Percentiles rank a stretch among this genome's conserved stretches.
phyloP scores from a whole-genome alignment of 2,888 invertebrate genomes.

The Sinotaia quadrata region DNA sequence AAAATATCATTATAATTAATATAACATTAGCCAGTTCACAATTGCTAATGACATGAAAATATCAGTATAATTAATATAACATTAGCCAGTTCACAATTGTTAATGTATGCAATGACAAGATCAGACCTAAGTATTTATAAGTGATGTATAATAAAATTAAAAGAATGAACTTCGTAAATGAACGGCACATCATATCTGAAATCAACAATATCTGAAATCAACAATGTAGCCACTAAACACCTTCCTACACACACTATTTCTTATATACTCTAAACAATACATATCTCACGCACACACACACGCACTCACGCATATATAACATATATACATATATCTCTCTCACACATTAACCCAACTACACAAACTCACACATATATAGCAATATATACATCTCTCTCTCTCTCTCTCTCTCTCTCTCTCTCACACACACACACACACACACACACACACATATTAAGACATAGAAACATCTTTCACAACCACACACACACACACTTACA shows the following conservation, averaged over 20 bases:
- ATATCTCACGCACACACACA: too few species aligned
- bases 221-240: too few species aligned
- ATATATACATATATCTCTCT: slow-evolving; percentile 8
- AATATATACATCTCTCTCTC: background rate
- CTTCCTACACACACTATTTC: too few species aligned
- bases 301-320: slow-evolving; percentile 12
- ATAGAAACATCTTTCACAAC: background rate
- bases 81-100: too few species aligned
- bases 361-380: background rate
- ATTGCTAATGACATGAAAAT: too few species aligned
- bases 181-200: background rate
- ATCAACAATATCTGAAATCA: background rate
- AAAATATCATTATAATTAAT: too few species aligned
- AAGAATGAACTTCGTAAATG: slow-evolving; percentile 3
- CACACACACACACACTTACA: background rate
- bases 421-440: background rate
- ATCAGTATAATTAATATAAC: too few species aligned
- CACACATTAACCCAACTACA: slow-evolving; percentile 1
- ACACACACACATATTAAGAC: background rate
- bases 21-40: too few species aligned
- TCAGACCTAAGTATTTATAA: too few species aligned
- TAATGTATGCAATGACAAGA: too few species aligned
- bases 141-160: too few species aligned
- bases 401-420: background rate
- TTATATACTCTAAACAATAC: too few species aligned